Conservation (phyloP, 1,140 invertebrate genomes). For the Drosophila sucinea region DNA sequence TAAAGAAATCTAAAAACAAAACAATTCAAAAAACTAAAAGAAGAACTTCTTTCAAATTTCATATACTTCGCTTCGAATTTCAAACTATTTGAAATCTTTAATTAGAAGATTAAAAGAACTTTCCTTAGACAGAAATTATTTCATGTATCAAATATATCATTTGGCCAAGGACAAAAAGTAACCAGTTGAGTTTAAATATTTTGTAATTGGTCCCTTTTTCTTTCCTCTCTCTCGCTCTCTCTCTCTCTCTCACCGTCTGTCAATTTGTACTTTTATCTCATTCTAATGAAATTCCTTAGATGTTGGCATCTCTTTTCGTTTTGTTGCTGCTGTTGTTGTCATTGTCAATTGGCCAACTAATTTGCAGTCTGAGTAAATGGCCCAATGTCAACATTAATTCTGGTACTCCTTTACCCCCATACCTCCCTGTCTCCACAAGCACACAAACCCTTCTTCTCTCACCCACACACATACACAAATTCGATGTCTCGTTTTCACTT, state of each 20-base stretch:
- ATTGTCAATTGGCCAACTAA: conserved; percentile 73
- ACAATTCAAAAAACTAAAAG: too few species aligned
- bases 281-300: conserved; percentile 5
- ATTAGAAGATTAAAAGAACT: too few species aligned
- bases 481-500: conserved; percentile 8
- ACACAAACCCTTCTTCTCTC: neutral
- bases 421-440: neutral
- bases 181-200: too few species aligned
- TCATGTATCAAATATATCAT: too few species aligned
- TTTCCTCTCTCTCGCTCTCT: neutral
- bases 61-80: too few species aligned
- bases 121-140: too few species aligned
- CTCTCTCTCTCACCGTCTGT: neutral
- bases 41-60: too few species aligned
- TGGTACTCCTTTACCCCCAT: neutral
- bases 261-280: neutral
- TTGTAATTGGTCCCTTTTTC: neutral
- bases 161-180: too few species aligned
- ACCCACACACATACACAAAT: neutral
- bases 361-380: conserved; percentile 53
- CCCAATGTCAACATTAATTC: conserved; percentile 57
- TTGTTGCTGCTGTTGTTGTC: conserved; percentile 23
- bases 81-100: too few species aligned
- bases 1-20: too few species aligned
- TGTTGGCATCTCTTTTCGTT: conserved; percentile 3